A percentile compares a stretch with the other conserved stretches of the same genome.
Evolutionary conservation across 2,888 invertebrate species (phyloP).

Genomic region (Cephus pulcher): DNA sequence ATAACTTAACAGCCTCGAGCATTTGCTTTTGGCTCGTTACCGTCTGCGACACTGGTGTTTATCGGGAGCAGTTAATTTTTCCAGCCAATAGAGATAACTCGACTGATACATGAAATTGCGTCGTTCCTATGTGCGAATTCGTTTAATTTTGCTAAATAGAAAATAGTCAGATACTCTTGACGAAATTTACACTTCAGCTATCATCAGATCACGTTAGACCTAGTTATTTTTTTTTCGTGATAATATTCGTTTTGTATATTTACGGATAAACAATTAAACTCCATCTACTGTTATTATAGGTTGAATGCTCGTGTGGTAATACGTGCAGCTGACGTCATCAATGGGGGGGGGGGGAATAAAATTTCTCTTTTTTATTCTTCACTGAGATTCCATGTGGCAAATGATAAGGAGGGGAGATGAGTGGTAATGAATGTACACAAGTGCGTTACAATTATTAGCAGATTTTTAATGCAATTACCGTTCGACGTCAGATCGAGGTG

Average conservation of each 20-base stretch:
- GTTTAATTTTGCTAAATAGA: not conserved
- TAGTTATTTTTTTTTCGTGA: not conserved
- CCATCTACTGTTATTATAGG: not conserved
- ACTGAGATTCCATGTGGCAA: not conserved
- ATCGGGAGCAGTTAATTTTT: not conserved
- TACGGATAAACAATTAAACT: not conserved
- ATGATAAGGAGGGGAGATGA: not conserved
- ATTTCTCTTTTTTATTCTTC: not conserved
- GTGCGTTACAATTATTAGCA: not conserved
- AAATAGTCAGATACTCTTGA: not conserved
- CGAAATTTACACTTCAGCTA: not conserved
- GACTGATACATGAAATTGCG: not conserved
- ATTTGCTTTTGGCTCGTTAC: not conserved
- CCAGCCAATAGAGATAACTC: not conserved
- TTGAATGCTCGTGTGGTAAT: not conserved
- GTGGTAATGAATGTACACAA: not conserved
- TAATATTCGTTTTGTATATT: not conserved
- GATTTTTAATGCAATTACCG: not conserved
- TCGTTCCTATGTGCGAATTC: not conserved
- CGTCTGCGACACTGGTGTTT: not conserved
- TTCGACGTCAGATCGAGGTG: not conserved
- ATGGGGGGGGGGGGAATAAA: not conserved
- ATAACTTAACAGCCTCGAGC: not conserved
- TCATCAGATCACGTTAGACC: not conserved
- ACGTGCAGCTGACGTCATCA: not conserved